phyloP scores from a whole-genome alignment of 2,113 vertebrate species.

The Plotosus lineatus region DNA sequence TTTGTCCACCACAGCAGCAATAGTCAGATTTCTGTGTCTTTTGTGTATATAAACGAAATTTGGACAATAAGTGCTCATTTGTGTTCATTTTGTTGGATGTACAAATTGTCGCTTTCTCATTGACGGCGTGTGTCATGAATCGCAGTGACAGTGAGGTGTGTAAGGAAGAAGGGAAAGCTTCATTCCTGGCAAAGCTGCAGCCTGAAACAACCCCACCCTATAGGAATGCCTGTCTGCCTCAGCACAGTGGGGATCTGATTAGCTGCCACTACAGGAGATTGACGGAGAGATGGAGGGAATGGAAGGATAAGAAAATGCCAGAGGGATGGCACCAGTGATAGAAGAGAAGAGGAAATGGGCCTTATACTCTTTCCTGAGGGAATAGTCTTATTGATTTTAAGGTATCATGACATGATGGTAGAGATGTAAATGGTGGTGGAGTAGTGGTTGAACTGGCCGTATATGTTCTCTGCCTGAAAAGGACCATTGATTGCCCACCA shows the following conservation, averaged over 20 bases:
- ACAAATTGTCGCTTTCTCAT: background rate
- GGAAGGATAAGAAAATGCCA: slow-evolving; percentile 39
- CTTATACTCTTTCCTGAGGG: slow-evolving; percentile 49
- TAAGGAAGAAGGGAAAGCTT: slow-evolving; percentile 23
- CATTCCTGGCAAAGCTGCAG: slow-evolving; percentile 18
- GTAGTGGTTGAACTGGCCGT: background rate
- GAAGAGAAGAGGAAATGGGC: slow-evolving; percentile 48
- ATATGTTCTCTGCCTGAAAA: slow-evolving; percentile 22
- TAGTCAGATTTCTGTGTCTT: background rate
- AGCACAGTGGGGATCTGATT: slow-evolving; percentile 51
- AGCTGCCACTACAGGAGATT: slow-evolving; percentile 45
- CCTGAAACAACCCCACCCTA: slow-evolving; percentile 48
- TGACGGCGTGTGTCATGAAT: background rate
- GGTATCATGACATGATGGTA: slow-evolving; percentile 42
- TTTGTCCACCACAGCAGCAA: slow-evolving; percentile 13
- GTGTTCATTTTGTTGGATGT: background rate
- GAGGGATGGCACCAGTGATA: slow-evolving; percentile 17
- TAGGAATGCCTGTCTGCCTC: slow-evolving; percentile 40
- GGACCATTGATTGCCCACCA: slow-evolving; percentile 27
- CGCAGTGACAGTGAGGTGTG: slow-evolving; percentile 4
- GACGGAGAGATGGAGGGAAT: slow-evolving; percentile 32
- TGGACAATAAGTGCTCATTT: background rate
- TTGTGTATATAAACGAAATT: background rate
- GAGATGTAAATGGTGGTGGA: slow-evolving; percentile 30
- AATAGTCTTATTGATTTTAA: slow-evolving; percentile 53